Evolutionary conservation across 2,113 vertebrate genomes (phyloP).

Genomic region (Barbus barbus): DNA sequence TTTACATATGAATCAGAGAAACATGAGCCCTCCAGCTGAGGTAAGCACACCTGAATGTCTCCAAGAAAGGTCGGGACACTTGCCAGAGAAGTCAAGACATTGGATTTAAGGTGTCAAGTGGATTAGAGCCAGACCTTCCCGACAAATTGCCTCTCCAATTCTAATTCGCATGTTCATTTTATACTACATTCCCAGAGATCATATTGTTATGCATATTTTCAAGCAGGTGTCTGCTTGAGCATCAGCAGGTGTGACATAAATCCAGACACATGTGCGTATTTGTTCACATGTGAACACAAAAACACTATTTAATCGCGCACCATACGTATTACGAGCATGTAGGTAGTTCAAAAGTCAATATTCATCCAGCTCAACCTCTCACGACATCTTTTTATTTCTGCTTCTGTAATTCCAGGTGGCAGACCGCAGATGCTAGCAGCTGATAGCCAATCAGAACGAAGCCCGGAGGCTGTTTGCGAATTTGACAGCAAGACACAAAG

Average conservation of each 20-base stretch:
- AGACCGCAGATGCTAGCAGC: constrained; percentile 6
- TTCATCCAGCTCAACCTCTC: neutral
- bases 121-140: neutral
- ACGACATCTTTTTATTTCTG: constrained; percentile 31
- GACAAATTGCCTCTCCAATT: neutral
- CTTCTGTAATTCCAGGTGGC: neutral
- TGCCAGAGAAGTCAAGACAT: neutral
- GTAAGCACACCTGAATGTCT: neutral
- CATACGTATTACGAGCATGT: neutral
- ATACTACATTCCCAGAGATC: neutral
- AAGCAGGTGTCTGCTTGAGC: constrained; percentile 20
- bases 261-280: constrained; percentile 7
- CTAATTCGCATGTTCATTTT: neutral
- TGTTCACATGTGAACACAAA: neutral
- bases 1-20: neutral
- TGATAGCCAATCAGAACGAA: neutral
- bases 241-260: constrained; percentile 20
- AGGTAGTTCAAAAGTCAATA: neutral
- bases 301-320: neutral
- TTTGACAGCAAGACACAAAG: neutral
- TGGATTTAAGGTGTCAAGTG: neutral
- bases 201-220: neutral
- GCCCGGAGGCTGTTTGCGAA: neutral
- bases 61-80: neutral
- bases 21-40: neutral